Conservation (phyloP, 2,888 invertebrate genomes). For the Lasiommata megera region DNA sequence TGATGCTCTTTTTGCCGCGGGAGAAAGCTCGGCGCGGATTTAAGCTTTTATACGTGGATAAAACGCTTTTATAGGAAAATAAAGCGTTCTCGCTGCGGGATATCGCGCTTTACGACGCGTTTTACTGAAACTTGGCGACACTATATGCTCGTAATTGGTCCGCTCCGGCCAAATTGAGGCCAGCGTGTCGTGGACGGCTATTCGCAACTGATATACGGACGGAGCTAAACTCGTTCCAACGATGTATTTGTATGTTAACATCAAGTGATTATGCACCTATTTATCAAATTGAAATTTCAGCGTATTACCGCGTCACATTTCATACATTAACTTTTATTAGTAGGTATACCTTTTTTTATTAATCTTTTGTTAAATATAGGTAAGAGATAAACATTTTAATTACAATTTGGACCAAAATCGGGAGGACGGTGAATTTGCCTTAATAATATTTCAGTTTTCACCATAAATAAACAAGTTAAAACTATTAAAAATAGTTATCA, state of each 20-base stretch:
- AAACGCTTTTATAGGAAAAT: slow-evolving; percentile 80
- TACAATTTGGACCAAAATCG: no score
- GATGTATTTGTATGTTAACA: slow-evolving; percentile 11
- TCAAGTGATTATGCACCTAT: background rate
- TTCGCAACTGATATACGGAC: slow-evolving; percentile 24
- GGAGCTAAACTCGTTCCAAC: slow-evolving; percentile 22
- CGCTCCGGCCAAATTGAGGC: slow-evolving; percentile 61
- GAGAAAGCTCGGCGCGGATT: slow-evolving; percentile 80
- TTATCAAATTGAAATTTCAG: no score
- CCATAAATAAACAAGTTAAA: no score
- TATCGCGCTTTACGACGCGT: slow-evolving; percentile 76
- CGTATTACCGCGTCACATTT: no score
- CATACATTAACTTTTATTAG: no score
- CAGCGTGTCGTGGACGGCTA: slow-evolving; percentile 41
- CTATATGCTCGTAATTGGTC: slow-evolving; percentile 68
- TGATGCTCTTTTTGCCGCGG: slow-evolving; percentile 78
- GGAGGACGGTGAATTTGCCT: no score
- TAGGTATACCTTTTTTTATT: no score
- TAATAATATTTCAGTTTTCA: no score
- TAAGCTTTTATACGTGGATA: slow-evolving; percentile 81
- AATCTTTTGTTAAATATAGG: no score
- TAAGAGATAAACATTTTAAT: no score
- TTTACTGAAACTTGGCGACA: slow-evolving; percentile 77
- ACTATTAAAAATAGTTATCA: no score
- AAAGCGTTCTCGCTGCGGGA: slow-evolving; percentile 78